These are phyloP conservation scores for Fregetta grallaria DNA, from an alignment of 2,113 vertebrate species.

Conservation along the genomic window DNA sequence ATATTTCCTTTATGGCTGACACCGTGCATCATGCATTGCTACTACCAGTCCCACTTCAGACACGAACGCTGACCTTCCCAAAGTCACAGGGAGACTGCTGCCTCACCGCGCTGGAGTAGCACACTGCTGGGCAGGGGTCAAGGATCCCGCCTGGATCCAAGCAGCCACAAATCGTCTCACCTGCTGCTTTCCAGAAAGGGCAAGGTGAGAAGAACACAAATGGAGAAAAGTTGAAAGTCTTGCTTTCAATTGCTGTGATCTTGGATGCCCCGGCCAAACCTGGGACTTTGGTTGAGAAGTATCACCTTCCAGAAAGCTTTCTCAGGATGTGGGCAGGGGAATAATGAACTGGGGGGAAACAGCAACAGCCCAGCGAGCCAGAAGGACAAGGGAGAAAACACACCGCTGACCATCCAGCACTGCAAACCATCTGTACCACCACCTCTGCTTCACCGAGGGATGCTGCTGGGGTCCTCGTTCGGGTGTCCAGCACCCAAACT, in stretches of 20 bases:
- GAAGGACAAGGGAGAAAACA: not conserved
- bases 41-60: constrained; percentile 50
- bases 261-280: accelerated
- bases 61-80: constrained; percentile 61
- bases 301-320: not conserved
- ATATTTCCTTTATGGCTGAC: constrained; percentile 61
- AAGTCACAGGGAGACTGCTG: constrained; percentile 40
- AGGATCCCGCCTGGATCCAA: not conserved
- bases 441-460: not conserved
- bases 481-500: not conserved
- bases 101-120: not conserved
- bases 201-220: too few relatives aligned
- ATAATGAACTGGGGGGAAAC: not conserved
- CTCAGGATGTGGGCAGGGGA: not conserved
- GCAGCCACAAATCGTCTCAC: accelerated
- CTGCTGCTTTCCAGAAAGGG: not conserved
- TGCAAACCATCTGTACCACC: not conserved
- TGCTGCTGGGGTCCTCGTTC: accelerated
- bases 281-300: accelerated
- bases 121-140: not conserved
- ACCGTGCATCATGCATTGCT: not conserved
- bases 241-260: accelerated
- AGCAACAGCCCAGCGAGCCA: not conserved
- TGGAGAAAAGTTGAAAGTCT: accelerated
- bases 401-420: not conserved